Evolutionary conservation across 2,888 invertebrate genomes (phyloP).

Genomic region (Lottia gigantea): DNA sequence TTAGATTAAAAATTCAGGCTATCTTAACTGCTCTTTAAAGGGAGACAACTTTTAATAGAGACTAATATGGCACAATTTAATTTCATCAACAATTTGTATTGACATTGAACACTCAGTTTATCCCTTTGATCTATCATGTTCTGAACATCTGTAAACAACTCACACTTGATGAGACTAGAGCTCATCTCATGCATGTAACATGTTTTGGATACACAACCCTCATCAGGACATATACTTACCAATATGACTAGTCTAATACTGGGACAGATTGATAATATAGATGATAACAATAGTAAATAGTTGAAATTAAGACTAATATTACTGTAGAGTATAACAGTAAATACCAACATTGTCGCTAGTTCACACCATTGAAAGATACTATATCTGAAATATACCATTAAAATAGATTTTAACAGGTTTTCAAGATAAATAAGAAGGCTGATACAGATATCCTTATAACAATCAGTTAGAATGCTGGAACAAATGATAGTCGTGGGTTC

Average conservation of each 20-base stretch:
- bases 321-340: slow-evolving; percentile 40
- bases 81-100: no score
- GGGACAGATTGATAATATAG: slow-evolving; percentile 42
- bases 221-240: slow-evolving; percentile 30
- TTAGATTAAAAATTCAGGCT: no score
- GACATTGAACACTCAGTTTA: not conserved
- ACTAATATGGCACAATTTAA: no score
- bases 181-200: no score
- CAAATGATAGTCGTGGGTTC: no score
- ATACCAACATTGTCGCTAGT: slow-evolving; percentile 42
- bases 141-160: slow-evolving; percentile 18
- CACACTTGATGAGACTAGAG: slow-evolving; percentile 12
- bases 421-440: not conserved
- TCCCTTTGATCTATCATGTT: no score
- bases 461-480: no score
- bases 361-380: slow-evolving; percentile 52
- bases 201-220: no score
- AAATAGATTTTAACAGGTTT: no score
- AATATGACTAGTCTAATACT: slow-evolving; percentile 42
- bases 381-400: slow-evolving; percentile 39
- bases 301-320: slow-evolving; percentile 29
- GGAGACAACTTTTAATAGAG: no score
- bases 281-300: slow-evolving; percentile 34
- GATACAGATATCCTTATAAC: no score
- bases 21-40: no score